A percentile compares a stretch with the other conserved stretches of the same genome.
Evolutionary conservation across 2,888 invertebrate genomes (phyloP).

Genomic region (Polietes domitor): DNA sequence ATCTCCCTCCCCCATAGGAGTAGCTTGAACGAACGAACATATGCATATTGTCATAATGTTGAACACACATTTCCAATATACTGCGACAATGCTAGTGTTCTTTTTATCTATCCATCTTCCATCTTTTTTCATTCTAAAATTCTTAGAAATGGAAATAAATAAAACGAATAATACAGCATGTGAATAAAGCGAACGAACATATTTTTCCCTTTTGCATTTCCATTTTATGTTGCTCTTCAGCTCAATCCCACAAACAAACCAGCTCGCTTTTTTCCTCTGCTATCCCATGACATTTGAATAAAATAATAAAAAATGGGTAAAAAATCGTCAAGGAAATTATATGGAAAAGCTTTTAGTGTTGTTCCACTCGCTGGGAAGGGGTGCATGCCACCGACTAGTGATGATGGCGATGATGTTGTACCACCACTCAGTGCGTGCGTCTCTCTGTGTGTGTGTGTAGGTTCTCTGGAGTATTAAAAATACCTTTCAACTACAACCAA

Average conservation of each 20-base stretch:
- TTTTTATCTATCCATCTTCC: background rate
- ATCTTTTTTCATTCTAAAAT: background rate
- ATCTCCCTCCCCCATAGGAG: background rate
- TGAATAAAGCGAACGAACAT: background rate
- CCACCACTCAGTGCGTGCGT: background rate
- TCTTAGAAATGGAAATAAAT: background rate
- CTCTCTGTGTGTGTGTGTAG: conserved; percentile 21
- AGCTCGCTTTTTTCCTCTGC: background rate
- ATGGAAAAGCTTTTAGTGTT: conserved; percentile 72
- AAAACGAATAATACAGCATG: background rate
- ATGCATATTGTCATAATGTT: conserved; percentile 54
- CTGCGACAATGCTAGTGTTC: background rate
- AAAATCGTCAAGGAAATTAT: conserved; percentile 71
- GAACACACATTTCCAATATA: conserved; percentile 20
- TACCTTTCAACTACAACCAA: conserved; percentile 60
- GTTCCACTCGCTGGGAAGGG: conserved; percentile 31
- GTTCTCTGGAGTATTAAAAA: conserved; percentile 57
- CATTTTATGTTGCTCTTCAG: conserved; percentile 21
- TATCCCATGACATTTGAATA: conserved; percentile 42
- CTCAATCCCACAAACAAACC: conserved; percentile 30
- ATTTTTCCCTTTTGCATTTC: conserved; percentile 32
- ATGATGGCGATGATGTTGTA: background rate
- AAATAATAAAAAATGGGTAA: conserved; percentile 21
- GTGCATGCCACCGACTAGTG: too few relatives aligned
- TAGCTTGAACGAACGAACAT: conserved; percentile 3